Conservation (phyloP, 2,113 vertebrate genomes). For the Pomatostomus ruficeps region DNA sequence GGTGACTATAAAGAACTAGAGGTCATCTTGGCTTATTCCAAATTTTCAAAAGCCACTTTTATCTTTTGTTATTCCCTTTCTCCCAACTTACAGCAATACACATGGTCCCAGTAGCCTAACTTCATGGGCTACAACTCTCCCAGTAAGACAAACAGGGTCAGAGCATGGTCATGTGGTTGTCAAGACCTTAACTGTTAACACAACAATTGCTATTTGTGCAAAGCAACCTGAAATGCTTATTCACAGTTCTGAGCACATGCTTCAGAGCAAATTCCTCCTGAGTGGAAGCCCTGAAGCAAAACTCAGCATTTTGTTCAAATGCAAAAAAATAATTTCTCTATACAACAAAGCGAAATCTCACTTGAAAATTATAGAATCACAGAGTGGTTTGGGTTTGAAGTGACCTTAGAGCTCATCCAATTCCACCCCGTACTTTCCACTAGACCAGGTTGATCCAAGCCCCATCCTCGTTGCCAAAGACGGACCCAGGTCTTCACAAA, state of each 20-base stretch:
- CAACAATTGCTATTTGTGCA: background rate
- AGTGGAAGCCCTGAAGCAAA: background rate
- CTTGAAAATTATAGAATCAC: background rate
- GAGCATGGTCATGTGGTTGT: background rate
- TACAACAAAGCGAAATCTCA: background rate
- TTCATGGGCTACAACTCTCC: background rate
- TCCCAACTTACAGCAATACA: fast-evolving
- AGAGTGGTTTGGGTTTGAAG: background rate
- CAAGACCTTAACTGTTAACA: background rate
- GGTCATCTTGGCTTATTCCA: background rate
- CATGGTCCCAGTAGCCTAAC: background rate
- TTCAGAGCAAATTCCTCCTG: background rate
- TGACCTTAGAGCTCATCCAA: background rate
- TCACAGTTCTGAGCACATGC: background rate
- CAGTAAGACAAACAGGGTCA: background rate
- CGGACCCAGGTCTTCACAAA: background rate
- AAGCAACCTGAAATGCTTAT: background rate
- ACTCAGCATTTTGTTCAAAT: background rate
- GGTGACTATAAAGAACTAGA: background rate
- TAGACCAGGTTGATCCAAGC: background rate
- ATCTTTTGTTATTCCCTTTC: background rate
- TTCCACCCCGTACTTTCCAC: background rate
- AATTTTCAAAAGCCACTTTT: background rate
- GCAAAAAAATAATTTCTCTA: background rate
- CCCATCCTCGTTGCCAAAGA: background rate